Base-by-base conservation (phyloP, 2,888 invertebrate species). In the Chymomyza caudatula region DNA sequence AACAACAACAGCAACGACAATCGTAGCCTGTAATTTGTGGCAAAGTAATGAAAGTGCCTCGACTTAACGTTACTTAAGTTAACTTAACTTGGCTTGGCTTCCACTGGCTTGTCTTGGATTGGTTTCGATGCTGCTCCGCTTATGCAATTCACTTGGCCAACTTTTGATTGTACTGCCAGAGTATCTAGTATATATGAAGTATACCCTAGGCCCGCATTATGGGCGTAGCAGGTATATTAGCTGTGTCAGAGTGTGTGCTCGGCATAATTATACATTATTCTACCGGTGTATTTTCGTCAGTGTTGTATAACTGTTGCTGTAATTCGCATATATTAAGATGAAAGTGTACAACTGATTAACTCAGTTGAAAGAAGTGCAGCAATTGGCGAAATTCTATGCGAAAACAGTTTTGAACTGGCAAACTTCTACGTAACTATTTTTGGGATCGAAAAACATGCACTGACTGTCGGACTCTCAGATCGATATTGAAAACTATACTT, bases 11-110 rank as follows among this genome's bases (percentile, higher is more conserved):
- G 6, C 22, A 51, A 43, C n/a, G 29, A 60, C 19, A 42, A 63
- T 19, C 25, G 44, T 53, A 57, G 55, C 57, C 60, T 74, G 54
- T 74, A 74, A 74, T 74, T 75, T 13, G 61, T 23, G 20, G 17
- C 43, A 37, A 42, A 19, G 55, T 55, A 55, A 59, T 59, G 74
- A 73, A 75, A 74, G 76, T 73, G 73, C 68, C 73, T 49, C 29
- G 11, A 37, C 29, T 37, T 37, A 37, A 37, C 29, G 29, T 37
- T 37, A 37, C 29, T 37, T 37, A 37, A 37, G 29, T 37, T 37
- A 37, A 37, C 11, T 37, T 37, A 37, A 37, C 29, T 37, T 37
- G 29, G 29, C 29, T 37, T 37, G 8, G 11, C 29, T 37, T 8
- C 8, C 29, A 11, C 11, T 11, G 29, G 29, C 29, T 37, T 37